Percentiles rank a stretch among this genome's conserved stretches.
Conservation (phyloP, 2,113 vertebrate genomes). For the Camelus dromedarius region DNA sequence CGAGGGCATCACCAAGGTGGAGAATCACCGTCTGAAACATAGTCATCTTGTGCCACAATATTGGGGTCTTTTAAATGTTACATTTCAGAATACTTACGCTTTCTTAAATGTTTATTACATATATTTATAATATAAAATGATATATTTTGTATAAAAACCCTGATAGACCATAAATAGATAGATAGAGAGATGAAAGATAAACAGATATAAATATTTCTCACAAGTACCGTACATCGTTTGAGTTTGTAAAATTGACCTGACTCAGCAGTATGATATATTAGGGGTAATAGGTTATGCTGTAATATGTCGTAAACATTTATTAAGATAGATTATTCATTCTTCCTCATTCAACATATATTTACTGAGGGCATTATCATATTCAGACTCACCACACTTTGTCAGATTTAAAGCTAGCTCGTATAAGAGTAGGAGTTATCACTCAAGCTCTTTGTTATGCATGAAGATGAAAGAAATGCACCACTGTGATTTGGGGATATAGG, state of each 20-base stretch:
- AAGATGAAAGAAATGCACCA: neutral
- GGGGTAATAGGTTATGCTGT: neutral
- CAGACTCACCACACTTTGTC: neutral
- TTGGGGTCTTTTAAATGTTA: neutral
- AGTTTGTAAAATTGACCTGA: neutral
- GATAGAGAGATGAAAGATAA: neutral
- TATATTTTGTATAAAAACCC: neutral
- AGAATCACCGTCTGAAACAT: neutral
- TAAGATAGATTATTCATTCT: constrained; percentile 32
- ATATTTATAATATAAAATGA: constrained; percentile 31
- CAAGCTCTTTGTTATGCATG: neutral
- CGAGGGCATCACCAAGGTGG: neutral
- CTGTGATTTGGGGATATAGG: neutral
- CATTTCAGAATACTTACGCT: neutral
- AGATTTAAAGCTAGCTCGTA: neutral
- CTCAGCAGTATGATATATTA: neutral
- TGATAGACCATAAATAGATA: neutral
- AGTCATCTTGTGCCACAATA: too few species aligned
- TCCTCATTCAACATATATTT: neutral
- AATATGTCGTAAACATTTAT: neutral
- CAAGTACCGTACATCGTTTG: neutral
- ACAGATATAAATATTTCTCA: neutral
- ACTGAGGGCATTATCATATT: neutral
- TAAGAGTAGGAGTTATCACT: neutral
- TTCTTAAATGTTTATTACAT: neutral